These are phyloP conservation scores for Aspidoscelis tigris DNA, from an alignment of 2,113 vertebrate genomes.

Conservation along the genomic window DNA sequence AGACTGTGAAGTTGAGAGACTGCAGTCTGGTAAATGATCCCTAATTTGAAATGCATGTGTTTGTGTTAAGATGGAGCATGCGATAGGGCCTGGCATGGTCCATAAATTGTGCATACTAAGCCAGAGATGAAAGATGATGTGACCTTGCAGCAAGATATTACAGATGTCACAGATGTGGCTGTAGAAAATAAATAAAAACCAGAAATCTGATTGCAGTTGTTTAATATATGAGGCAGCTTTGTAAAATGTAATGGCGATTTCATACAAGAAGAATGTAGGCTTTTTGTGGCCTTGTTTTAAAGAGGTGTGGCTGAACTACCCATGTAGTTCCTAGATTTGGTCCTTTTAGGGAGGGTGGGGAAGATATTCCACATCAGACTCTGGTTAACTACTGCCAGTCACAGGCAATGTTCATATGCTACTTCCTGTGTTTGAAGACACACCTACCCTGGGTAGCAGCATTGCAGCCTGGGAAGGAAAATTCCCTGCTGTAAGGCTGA, in stretches of 20 bases:
- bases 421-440: too few relatives aligned
- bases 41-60: slow-evolving; percentile 48
- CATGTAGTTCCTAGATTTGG: too few relatives aligned
- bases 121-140: slow-evolving; percentile 17
- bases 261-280: accelerated
- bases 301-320: too few relatives aligned
- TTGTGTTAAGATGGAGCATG: slow-evolving; percentile 32
- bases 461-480: too few relatives aligned
- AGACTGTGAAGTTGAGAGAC: slow-evolving; percentile 37
- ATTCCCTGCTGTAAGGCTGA: too few relatives aligned
- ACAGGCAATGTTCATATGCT: too few relatives aligned
- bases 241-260: accelerated
- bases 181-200: background rate
- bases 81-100: background rate
- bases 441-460: too few relatives aligned
- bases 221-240: accelerated
- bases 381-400: too few relatives aligned
- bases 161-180: background rate
- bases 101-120: background rate
- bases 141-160: background rate
- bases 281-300: background rate
- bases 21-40: slow-evolving; percentile 29
- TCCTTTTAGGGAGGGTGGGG: too few relatives aligned
- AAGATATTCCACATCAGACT: too few relatives aligned
- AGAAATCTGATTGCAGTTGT: background rate